Percentiles rank a stretch among this genome's conserved stretches.
Conservation (phyloP, 1,140 invertebrate genomes). For the Hyphantria cunea region DNA sequence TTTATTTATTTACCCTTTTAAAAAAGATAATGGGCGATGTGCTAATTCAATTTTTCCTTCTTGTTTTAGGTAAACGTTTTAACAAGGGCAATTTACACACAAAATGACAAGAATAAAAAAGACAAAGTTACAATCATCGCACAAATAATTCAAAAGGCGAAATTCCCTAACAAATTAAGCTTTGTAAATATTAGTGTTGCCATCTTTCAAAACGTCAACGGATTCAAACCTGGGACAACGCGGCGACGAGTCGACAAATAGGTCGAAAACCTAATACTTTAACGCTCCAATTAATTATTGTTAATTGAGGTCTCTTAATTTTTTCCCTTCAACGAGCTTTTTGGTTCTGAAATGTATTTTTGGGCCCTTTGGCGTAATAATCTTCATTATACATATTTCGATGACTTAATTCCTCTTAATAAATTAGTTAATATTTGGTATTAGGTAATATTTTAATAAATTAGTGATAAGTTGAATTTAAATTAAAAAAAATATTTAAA, state of each 20-base stretch:
- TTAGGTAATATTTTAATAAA: too few species aligned
- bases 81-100: constrained; percentile 16
- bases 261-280: constrained; percentile 42
- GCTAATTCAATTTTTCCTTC: not conserved
- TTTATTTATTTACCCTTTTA: too few species aligned
- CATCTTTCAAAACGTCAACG: constrained; percentile 50
- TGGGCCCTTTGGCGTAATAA: constrained; percentile 15
- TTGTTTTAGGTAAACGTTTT: constrained; percentile 16
- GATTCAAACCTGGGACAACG: constrained; percentile 29
- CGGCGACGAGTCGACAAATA: constrained; percentile 40
- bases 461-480: too few species aligned
- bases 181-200: constrained; percentile 48
- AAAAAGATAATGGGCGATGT: too few species aligned
- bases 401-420: not conserved
- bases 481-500: too few species aligned
- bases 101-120: constrained; percentile 32
- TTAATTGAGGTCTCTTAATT: constrained; percentile 43
- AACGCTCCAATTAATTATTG: constrained; percentile 50
- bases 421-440: too few species aligned
- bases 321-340: constrained; percentile 21
- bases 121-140: constrained; percentile 28
- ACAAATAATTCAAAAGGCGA: constrained; percentile 42
- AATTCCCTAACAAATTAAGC: constrained; percentile 48
- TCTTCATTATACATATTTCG: not conserved
- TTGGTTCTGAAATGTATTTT: constrained; percentile 11